Percentiles rank a stretch among this genome's conserved stretches.
These are phyloP conservation scores for Hypanus sabinus DNA, from an alignment of 2,113 vertebrate genomes.

Conservation along the genomic window DNA sequence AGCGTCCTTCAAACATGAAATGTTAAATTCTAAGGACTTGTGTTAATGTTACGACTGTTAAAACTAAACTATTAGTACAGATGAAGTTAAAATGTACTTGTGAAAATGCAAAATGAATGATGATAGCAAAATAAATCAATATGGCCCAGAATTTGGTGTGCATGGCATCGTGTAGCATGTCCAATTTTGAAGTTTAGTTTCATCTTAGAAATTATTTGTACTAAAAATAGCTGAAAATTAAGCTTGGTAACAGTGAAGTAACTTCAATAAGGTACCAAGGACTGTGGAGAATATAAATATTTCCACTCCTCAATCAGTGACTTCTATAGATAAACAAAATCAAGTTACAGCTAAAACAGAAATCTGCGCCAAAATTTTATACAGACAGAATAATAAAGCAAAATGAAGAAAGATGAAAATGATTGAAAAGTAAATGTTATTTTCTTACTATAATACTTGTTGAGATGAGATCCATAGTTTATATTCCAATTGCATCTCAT, in stretches of 20 bases:
- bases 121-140: background rate
- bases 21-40: background rate
- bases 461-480: background rate
- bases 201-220: background rate
- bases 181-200: background rate
- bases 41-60: constrained; percentile 10
- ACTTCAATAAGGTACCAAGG: background rate
- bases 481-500: background rate
- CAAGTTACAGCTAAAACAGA: background rate
- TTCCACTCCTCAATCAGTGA: background rate
- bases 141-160: constrained; percentile 20
- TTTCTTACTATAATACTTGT: background rate
- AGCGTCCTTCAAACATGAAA: background rate
- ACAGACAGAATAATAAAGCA: background rate
- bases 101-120: constrained; percentile 22
- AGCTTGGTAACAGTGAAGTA: background rate
- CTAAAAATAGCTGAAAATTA: background rate
- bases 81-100: constrained; percentile 5
- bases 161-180: background rate
- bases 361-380: background rate
- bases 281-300: background rate
- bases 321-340: background rate
- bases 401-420: background rate
- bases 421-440: background rate
- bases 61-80: constrained; percentile 28